Percentiles rank a stretch among this genome's conserved stretches.
phyloP scores from a whole-genome alignment of 2,888 invertebrate genomes.

The Philhelius pedissequus region DNA sequence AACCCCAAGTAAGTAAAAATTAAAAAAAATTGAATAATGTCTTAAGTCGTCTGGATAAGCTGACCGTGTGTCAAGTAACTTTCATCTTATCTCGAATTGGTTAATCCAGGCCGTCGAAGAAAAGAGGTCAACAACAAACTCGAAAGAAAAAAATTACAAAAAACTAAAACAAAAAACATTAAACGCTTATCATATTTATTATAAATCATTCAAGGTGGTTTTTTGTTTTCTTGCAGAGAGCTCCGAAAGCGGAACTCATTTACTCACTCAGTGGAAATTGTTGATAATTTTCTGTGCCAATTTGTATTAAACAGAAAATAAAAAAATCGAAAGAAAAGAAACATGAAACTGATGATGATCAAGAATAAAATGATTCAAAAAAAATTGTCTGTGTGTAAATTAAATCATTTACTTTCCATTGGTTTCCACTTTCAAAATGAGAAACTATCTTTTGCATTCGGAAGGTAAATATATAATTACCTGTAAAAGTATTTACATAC shows the following conservation, averaged over 20 bases:
- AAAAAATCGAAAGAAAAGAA: neutral
- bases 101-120: neutral
- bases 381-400: neutral
- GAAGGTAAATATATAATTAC: neutral
- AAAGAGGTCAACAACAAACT: neutral
- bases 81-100: neutral
- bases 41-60: neutral
- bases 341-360: neutral
- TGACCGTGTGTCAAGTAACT: neutral
- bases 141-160: neutral
- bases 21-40: neutral
- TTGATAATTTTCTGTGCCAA: slow-evolving; percentile 32
- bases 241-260: slow-evolving; percentile 60
- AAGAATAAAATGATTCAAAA: neutral
- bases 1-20: neutral
- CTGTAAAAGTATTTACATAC: neutral
- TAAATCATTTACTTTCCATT: slow-evolving; percentile 16
- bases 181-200: neutral
- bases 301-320: slow-evolving; percentile 12
- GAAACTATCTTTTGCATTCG: neutral
- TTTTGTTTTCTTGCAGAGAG: neutral
- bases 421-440: slow-evolving; percentile 46
- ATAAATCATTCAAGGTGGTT: neutral
- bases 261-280: slow-evolving; percentile 51
- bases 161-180: neutral